These are phyloP conservation scores for Leptosomus discolor DNA, from an alignment of 2,113 vertebrate species.

Conservation along the genomic window DNA sequence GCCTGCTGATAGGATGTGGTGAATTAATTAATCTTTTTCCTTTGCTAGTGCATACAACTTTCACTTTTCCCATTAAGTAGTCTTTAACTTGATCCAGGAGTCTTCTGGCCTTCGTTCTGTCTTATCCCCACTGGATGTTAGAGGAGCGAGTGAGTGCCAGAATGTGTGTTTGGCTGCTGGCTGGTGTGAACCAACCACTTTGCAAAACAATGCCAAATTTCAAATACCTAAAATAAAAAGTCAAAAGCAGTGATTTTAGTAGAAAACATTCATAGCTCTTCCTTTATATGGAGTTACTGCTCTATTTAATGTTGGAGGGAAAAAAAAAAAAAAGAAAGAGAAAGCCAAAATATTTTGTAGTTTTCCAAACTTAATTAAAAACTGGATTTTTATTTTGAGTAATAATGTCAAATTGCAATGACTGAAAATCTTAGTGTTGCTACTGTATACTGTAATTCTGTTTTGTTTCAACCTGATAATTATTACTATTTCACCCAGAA, in stretches of 20 bases:
- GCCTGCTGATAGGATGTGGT: too few species aligned
- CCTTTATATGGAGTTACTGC: background rate
- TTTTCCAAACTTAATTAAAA: background rate
- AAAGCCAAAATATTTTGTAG: background rate
- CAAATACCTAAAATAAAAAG: background rate
- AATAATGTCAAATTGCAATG: background rate
- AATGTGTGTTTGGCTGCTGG: background rate
- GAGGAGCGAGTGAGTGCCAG: background rate
- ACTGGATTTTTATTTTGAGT: background rate
- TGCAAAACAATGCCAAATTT: background rate
- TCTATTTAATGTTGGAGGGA: fast-evolving
- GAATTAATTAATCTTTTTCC: background rate
- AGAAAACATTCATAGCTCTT: background rate
- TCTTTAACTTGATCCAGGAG: background rate
- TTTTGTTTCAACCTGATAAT: background rate
- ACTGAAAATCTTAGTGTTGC: background rate
- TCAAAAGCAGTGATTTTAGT: background rate
- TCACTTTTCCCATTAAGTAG: background rate
- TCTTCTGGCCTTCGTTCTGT: background rate
- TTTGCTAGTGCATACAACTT: background rate
- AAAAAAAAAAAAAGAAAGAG: background rate
- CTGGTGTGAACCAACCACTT: background rate
- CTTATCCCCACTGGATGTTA: background rate
- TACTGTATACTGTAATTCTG: background rate
- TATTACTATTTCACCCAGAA: background rate